Base-by-base conservation (phyloP, 1,140 invertebrate genomes). In the Drosophila navojoa region DNA sequence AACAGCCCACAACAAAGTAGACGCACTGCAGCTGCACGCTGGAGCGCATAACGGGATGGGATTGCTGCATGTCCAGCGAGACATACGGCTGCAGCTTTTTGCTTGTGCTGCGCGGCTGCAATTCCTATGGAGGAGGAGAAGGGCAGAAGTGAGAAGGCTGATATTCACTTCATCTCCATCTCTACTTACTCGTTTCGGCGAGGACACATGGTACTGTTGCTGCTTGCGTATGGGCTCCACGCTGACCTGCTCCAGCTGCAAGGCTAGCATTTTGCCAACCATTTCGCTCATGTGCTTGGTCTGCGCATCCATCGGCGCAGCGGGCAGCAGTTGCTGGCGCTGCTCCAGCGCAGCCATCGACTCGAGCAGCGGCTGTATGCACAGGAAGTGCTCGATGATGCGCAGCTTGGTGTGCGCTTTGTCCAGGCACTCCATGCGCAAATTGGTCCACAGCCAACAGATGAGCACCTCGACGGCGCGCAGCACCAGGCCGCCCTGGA, bases 401-500 rank as follows among this genome's bases (percentile, higher is more conserved):
- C 77, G 75, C 63, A 90, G 49, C 53, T 85, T 90, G 7, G 72
- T 71, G 22, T 77, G 69, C 0, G 90, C 86, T 19, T 78, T 78
- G 35, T 80, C 75, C 40, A 91, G 49, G 61, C 76, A 67, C 50
- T 91, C 90, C 90, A 90, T 90, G 55, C 91, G 82, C 40, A 91
- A 58, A 58, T 91, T 91, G 2, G 77, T 80, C 76, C 74, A 80
- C 27, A 90, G 45, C 90, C 84, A 90, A 13, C 67, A 73, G 5
- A 76, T 67, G 11, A 90, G 59, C 4, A 91, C 49, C 64, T 91
- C 78, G 5, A 86, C 69, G 32, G 64, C 11, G 5, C 87, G 77
- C 13, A 91, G 45, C 2, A 77, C 84, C 32, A 89, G 22, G 0
- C 90, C 90, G 10, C 57, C 58, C 53, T 90, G 78, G 1, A 91